phyloP scores from a whole-genome alignment of 2,113 vertebrate genomes.

The Speoplatyrhinus poulsoni region DNA sequence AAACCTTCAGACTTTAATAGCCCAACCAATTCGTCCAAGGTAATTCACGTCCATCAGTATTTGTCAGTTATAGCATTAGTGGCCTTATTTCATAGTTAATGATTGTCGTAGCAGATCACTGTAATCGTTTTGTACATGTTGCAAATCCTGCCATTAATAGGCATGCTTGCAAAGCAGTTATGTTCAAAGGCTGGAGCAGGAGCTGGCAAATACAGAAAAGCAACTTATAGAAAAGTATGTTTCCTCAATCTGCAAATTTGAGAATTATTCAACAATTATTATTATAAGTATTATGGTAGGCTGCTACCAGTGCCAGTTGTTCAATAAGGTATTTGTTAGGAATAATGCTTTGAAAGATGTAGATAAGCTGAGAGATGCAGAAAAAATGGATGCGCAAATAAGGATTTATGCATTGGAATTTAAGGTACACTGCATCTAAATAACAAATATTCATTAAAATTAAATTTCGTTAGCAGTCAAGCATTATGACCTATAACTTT shows the following conservation, averaged over 20 bases:
- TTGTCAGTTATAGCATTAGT: not conserved
- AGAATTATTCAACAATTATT: not conserved
- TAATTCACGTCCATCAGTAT: constrained; percentile 3
- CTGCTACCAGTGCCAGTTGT: not conserved
- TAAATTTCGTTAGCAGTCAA: not conserved
- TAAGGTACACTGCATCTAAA: constrained; percentile 50
- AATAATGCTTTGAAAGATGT: constrained; percentile 49
- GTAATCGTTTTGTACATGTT: not conserved
- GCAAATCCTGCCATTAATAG: constrained; percentile 25
- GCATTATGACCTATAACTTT: too few relatives aligned
- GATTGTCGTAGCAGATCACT: not conserved
- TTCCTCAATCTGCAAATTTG: not conserved
- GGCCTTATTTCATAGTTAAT: not conserved
- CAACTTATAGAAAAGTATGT: constrained; percentile 65
- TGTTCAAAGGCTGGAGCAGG: constrained; percentile 57
- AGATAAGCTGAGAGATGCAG: constrained; percentile 44
- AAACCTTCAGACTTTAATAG: constrained; percentile 9
- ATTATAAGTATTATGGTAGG: too few relatives aligned
- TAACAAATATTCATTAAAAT: not conserved
- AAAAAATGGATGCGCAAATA: constrained; percentile 49
- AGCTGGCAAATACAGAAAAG: constrained; percentile 56
- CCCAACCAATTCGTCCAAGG: constrained; percentile 43
- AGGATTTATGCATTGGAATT: constrained; percentile 51
- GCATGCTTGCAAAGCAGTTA: constrained; percentile 47
- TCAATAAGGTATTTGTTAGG: constrained; percentile 36